A percentile compares a stretch with the other conserved stretches of the same genome.
phyloP scores from a whole-genome alignment of 2,113 vertebrate genomes.

The Danionella cerebrum region DNA sequence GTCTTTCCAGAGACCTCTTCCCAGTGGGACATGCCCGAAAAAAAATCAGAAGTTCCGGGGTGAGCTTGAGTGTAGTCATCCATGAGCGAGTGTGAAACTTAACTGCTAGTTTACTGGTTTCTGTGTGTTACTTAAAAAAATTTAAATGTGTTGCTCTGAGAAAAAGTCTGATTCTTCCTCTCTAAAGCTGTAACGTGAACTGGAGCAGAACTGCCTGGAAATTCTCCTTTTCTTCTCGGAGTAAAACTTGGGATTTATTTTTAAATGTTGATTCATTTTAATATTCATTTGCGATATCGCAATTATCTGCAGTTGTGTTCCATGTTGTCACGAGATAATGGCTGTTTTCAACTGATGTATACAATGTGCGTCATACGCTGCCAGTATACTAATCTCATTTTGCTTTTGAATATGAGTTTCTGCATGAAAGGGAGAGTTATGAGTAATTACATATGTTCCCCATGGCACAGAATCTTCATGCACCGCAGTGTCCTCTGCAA shows the following conservation, averaged over 20 bases:
- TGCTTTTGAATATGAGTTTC: slow-evolving; percentile 7
- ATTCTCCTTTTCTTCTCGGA: neutral
- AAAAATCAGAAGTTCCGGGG: too few relatives aligned
- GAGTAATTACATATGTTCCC: slow-evolving; percentile 21
- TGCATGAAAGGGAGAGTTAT: neutral
- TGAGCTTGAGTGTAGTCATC: too few relatives aligned
- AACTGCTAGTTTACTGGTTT: too few relatives aligned
- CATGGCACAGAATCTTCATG: neutral
- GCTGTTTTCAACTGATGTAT: neutral
- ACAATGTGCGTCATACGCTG: neutral
- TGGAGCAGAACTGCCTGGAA: too few relatives aligned
- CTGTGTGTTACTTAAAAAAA: too few relatives aligned
- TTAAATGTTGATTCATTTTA: neutral
- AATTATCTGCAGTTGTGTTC: neutral
- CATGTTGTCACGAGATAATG: neutral
- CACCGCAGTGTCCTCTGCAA: neutral
- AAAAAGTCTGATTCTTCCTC: too few relatives aligned
- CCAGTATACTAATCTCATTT: slow-evolving; percentile 16
- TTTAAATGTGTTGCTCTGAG: too few relatives aligned
- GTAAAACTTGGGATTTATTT: neutral
- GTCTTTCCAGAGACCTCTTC: too few relatives aligned
- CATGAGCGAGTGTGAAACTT: too few relatives aligned
- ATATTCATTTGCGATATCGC: neutral
- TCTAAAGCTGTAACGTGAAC: too few relatives aligned
- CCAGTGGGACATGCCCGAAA: too few relatives aligned